Evolutionary conservation across 2,888 invertebrate genomes (phyloP).

Genomic region (Congeria kusceri): DNA sequence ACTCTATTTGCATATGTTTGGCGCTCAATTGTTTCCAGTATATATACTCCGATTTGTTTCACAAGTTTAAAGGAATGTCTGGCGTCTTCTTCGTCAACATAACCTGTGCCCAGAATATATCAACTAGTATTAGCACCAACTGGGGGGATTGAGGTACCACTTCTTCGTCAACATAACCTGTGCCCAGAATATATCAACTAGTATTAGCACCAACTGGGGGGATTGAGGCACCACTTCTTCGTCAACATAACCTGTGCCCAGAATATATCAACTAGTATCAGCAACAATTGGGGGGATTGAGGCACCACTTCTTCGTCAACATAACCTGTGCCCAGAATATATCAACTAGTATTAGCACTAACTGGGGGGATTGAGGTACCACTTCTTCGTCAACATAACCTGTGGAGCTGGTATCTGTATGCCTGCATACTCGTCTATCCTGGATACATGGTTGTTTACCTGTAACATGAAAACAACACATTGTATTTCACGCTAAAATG

Average conservation of each 20-base stretch:
- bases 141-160: constrained; percentile 66
- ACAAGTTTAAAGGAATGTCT: constrained; percentile 60
- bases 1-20: no score
- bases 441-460: constrained; percentile 60
- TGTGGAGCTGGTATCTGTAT: constrained; percentile 66
- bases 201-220: neutral
- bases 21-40: no score
- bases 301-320: constrained; percentile 65
- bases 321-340: constrained; percentile 52
- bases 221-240: constrained; percentile 64
- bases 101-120: constrained; percentile 59
- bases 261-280: no score
- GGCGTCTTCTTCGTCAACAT: constrained; percentile 65
- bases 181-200: constrained; percentile 32
- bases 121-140: no score
- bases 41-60: no score
- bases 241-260: constrained; percentile 58
- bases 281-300: constrained; percentile 65
- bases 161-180: constrained; percentile 63
- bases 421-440: constrained; percentile 37
- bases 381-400: constrained; percentile 63
- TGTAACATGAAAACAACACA: constrained; percentile 29
- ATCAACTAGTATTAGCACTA: no score
- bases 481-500: neutral
- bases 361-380: constrained; percentile 63